Evolutionary conservation across 2,888 invertebrate species (phyloP).

Genomic region (Bombylius discolor): DNA sequence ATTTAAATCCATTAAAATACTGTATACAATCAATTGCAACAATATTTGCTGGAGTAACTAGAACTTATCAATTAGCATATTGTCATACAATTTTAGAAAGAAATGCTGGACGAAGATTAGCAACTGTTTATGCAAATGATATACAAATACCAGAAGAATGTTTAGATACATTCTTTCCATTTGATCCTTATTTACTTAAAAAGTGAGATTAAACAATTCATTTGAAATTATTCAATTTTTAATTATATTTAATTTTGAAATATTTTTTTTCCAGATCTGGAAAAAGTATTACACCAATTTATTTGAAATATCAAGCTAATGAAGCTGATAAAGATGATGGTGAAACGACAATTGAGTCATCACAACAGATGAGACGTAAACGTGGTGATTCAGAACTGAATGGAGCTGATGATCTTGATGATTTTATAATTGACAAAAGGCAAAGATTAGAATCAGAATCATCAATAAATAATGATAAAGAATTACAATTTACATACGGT

Average conservation of each 20-base stretch:
- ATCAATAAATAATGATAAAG: conserved; percentile 26
- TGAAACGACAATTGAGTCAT: conserved; percentile 1
- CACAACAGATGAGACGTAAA: conserved; percentile 19
- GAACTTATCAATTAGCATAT: conserved; percentile 79
- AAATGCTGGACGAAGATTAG: conserved; percentile 52
- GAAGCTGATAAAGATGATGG: conserved; percentile 22
- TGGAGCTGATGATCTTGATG: conserved; percentile 21
- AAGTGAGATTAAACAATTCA: no score
- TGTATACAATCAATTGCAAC: conserved; percentile 66
- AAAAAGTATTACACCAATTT: conserved; percentile 36
- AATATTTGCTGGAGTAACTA: conserved; percentile 68
- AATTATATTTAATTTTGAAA: no score
- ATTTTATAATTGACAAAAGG: conserved; percentile 31
- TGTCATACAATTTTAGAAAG: conserved; percentile 82
- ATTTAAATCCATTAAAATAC: conserved; percentile 75
- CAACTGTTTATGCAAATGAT: conserved; percentile 43
- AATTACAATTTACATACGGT: conserved; percentile 29
- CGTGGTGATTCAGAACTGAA: conserved; percentile 31
- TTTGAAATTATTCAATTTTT: no score
- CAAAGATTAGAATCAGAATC: conserved; percentile 23
- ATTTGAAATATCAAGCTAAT: conserved; percentile 40
- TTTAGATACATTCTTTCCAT: conserved; percentile 70
- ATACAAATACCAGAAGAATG: conserved; percentile 37
- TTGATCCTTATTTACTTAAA: conserved; percentile 91
- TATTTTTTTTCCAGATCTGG: no score